Evolutionary conservation across 1,140 invertebrate species (phyloP).

Genomic region (Lineus longissimus): DNA sequence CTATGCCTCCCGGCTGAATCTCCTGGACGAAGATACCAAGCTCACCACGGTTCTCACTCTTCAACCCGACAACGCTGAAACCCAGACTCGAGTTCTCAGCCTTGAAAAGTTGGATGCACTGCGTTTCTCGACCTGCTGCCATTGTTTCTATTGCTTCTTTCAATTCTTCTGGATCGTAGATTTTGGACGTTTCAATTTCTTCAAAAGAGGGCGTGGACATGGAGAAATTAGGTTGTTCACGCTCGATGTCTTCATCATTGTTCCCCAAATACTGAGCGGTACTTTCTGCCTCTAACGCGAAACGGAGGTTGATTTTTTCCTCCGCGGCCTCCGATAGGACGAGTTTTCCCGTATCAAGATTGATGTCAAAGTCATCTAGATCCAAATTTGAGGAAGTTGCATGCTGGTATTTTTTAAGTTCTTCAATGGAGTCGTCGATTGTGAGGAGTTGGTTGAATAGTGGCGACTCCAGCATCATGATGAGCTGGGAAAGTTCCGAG

Average conservation of each 20-base stretch:
- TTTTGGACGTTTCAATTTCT: slow-evolving; percentile 44
- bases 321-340: slow-evolving; percentile 20
- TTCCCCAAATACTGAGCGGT: slow-evolving; percentile 54
- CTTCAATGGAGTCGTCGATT: slow-evolving; percentile 61
- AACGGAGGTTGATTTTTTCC: background rate
- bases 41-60: slow-evolving; percentile 65
- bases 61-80: slow-evolving; percentile 72
- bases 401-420: slow-evolving; percentile 26
- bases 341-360: slow-evolving; percentile 31
- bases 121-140: slow-evolving; percentile 64
- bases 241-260: background rate
- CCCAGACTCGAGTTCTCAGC: slow-evolving; percentile 71
- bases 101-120: slow-evolving; percentile 62
- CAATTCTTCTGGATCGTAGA: slow-evolving; percentile 63
- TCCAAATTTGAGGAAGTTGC: slow-evolving; percentile 18
- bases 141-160: slow-evolving; percentile 63
- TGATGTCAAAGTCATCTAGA: slow-evolving; percentile 40
- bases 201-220: background rate
- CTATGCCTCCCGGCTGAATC: slow-evolving; percentile 70
- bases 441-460: slow-evolving; percentile 88
- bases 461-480: slow-evolving; percentile 85
- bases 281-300: slow-evolving; percentile 18
- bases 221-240: background rate
- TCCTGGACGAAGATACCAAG: slow-evolving; percentile 75
- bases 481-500: slow-evolving; percentile 80